Percentiles rank a stretch among this genome's conserved stretches.
Conservation (phyloP, 2,797 vertebrate genomes). For the Girardinus metallicus region DNA sequence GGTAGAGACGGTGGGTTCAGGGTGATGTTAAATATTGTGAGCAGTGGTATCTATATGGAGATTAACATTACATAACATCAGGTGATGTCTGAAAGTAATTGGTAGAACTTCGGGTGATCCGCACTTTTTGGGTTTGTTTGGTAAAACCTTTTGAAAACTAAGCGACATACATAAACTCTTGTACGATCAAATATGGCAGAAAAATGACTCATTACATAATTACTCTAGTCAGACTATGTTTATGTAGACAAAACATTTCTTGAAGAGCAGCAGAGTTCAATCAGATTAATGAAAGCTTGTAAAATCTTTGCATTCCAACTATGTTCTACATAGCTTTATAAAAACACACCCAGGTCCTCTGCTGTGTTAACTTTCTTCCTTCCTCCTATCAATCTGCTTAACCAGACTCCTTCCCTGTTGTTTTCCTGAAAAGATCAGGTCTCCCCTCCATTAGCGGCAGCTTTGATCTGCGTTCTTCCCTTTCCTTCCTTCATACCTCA, state of each 20-base stretch:
- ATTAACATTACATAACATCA: neutral
- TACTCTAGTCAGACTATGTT: neutral
- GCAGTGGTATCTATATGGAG: neutral
- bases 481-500: conserved; percentile 82
- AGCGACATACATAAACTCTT: neutral
- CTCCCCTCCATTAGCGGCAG: conserved; percentile 13
- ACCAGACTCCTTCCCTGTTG: conserved; percentile 19
- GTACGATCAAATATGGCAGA: neutral
- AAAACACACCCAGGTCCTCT: conserved; percentile 19
- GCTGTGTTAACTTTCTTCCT: conserved; percentile 22
- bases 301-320: conserved; percentile 4
- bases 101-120: neutral
- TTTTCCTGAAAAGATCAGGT: conserved; percentile 1
- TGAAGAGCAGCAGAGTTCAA: neutral
- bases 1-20: neutral
- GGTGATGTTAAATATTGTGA: neutral
- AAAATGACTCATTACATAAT: neutral
- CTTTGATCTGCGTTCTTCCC: conserved; percentile 4
- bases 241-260: neutral
- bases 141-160: neutral
- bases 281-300: neutral
- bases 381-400: conserved; percentile 25
- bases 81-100: neutral
- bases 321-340: neutral
- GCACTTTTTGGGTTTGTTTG: neutral